Conservation (phyloP, 2,113 vertebrate species). For the Danionella cerebrum region DNA sequence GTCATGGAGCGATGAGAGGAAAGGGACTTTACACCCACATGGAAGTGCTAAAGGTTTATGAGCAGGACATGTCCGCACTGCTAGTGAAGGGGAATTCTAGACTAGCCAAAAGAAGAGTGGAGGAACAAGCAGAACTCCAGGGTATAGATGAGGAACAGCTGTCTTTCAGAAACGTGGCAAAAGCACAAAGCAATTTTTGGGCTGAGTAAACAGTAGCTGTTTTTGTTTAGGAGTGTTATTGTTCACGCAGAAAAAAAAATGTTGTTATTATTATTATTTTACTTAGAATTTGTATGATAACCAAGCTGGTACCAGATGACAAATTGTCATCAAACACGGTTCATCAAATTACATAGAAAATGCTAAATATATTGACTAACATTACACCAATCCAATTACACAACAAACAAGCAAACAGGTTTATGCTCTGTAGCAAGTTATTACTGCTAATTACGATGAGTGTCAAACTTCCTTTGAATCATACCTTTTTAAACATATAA, state of each 20-base stretch:
- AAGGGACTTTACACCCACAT: conserved; percentile 30
- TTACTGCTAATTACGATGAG: too few species aligned
- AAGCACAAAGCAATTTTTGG: conserved; percentile 13
- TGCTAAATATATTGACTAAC: too few species aligned
- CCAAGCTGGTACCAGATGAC: too few species aligned
- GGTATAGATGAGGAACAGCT: conserved; percentile 42
- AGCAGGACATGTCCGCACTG: conserved; percentile 26
- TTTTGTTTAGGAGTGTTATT: background rate
- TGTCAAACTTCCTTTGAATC: too few species aligned
- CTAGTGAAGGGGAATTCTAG: conserved; percentile 27
- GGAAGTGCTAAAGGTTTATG: conserved; percentile 30
- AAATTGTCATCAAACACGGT: too few species aligned
- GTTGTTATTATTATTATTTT: too few species aligned
- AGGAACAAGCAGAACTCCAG: conserved; percentile 19
- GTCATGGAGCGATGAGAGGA: conserved; percentile 28
- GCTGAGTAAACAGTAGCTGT: conserved; percentile 12
- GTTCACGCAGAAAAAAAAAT: background rate
- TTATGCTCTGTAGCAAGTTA: too few species aligned
- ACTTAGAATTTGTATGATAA: too few species aligned
- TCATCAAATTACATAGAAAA: too few species aligned
- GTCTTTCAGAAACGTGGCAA: conserved; percentile 19
- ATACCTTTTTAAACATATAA: too few species aligned
- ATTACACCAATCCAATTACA: too few species aligned
- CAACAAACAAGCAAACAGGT: too few species aligned
- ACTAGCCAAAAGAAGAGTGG: background rate